Evolutionary conservation across 2,797 vertebrate species (phyloP).

Genomic region (Hippopotamyrus pictus): DNA sequence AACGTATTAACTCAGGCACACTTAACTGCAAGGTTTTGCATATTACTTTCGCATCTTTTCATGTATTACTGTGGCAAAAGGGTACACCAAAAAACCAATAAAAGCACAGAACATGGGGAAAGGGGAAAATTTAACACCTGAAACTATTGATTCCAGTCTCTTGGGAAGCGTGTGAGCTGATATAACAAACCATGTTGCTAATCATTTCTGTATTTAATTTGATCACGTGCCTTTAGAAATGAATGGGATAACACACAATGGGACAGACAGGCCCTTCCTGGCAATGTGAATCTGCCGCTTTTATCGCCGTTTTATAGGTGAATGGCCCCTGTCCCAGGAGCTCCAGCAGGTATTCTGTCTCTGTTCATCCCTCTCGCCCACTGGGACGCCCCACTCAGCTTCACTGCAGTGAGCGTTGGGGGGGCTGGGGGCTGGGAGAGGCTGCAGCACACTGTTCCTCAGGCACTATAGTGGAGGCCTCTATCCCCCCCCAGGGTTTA

Average conservation of each 20-base stretch:
- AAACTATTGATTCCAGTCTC: neutral
- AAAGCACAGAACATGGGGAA: neutral
- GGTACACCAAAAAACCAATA: neutral
- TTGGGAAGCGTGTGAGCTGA: neutral
- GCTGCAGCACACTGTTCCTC: slow-evolving; percentile 8
- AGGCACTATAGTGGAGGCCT: slow-evolving; percentile 27
- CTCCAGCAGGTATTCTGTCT: slow-evolving; percentile 2
- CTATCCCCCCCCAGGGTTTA: slow-evolving; percentile 33
- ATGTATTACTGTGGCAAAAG: neutral
- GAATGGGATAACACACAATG: neutral
- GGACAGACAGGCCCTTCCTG: neutral
- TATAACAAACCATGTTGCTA: neutral
- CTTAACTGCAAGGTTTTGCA: neutral
- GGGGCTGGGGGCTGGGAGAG: slow-evolving; percentile 14
- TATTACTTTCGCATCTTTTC: neutral
- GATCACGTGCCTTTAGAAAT: neutral
- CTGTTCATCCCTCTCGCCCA: slow-evolving; percentile 14
- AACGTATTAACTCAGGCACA: neutral
- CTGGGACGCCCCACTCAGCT: slow-evolving; percentile 23
- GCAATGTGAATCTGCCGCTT: neutral
- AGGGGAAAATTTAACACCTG: neutral
- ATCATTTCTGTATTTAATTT: neutral
- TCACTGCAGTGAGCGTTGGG: slow-evolving; percentile 13
- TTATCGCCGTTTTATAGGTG: slow-evolving; percentile 10
- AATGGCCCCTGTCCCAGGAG: neutral